A percentile compares a stretch with the other conserved stretches of the same genome.
Conservation (phyloP, 2,888 invertebrate genomes). For the Agrochola circellaris region DNA sequence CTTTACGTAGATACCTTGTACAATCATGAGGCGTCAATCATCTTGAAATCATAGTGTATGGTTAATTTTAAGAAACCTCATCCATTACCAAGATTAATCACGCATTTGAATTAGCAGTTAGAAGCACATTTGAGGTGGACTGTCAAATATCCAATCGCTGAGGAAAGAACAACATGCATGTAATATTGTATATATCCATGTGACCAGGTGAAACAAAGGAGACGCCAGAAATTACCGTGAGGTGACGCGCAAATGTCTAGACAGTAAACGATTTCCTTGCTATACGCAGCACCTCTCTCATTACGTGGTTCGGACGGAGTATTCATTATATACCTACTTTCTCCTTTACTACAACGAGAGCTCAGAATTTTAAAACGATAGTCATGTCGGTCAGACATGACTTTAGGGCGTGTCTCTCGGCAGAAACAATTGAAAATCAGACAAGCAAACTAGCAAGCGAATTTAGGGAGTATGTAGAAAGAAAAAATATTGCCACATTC, state of each 20-base stretch:
- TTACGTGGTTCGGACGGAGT: neutral
- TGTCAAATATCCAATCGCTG: neutral
- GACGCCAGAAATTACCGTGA: neutral
- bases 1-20: no score
- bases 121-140: neutral
- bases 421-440: constrained; percentile 7
- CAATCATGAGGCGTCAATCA: neutral
- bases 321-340: constrained; percentile 22
- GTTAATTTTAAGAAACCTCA: neutral
- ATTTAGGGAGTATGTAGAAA: no score
- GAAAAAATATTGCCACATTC: neutral
- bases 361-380: neutral
- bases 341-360: neutral
- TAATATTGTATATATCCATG: neutral
- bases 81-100: neutral
- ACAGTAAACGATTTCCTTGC: neutral
- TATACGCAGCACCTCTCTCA: constrained; percentile 4
- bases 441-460: neutral
- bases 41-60: neutral
- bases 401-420: neutral
- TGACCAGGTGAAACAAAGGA: neutral
- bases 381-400: neutral
- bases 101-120: neutral
- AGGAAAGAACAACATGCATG: neutral
- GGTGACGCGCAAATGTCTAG: constrained; percentile 3